phyloP scores from a whole-genome alignment of 2,888 invertebrate species.

The Ormia ochracea region DNA sequence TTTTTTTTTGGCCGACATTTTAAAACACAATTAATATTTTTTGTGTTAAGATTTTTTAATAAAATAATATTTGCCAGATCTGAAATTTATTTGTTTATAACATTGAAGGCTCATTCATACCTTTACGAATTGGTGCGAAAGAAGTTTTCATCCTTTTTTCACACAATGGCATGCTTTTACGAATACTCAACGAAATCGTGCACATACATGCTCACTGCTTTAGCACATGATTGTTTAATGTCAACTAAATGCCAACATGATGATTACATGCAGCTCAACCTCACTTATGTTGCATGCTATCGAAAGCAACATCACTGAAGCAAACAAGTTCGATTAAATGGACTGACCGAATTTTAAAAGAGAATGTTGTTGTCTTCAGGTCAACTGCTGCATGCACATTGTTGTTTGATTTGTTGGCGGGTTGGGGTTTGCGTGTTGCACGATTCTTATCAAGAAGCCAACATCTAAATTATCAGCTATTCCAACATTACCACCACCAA shows the following conservation, averaged over 20 bases:
- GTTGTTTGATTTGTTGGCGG: not conserved
- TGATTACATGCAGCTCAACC: not conserved
- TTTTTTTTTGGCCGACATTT: no score
- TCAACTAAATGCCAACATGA: constrained; percentile 38
- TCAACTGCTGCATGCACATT: constrained; percentile 20
- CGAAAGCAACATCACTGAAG: constrained; percentile 21
- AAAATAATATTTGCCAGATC: no score
- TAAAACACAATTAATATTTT: no score
- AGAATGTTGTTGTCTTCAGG: constrained; percentile 19
- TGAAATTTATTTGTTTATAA: no score
- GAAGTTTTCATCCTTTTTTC: no score
- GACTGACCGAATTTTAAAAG: not conserved
- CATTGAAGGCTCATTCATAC: no score
- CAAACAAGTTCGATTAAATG: constrained; percentile 22
- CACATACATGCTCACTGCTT: constrained; percentile 26
- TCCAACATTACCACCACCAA: constrained; percentile 60
- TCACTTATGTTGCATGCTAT: not conserved
- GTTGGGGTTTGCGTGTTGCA: constrained; percentile 48
- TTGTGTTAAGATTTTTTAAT: no score
- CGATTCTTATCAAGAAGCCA: constrained; percentile 64
- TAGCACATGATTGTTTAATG: constrained; percentile 26
- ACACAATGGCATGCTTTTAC: not conserved
- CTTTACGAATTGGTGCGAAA: no score
- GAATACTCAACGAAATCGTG: not conserved
- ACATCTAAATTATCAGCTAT: constrained; percentile 67